phyloP scores from a whole-genome alignment of 2,797 vertebrate species.

The Pseudochromis fuscus region DNA sequence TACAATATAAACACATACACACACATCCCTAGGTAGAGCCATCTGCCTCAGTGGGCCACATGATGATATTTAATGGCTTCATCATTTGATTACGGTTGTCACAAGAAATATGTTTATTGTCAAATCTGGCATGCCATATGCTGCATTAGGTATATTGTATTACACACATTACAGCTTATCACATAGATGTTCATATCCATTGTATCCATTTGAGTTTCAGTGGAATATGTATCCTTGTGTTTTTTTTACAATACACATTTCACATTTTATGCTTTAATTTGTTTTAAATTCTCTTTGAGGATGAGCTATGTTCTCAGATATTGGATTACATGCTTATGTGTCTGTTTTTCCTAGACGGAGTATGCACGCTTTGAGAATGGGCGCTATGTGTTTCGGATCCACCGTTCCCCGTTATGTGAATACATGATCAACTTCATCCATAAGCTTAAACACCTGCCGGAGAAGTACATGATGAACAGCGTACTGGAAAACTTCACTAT shows the following conservation, averaged over 20 bases:
- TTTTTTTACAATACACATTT: conserved; percentile 28
- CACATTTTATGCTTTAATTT: conserved; percentile 33
- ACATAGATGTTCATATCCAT: conserved; percentile 54
- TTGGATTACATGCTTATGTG: conserved; percentile 7
- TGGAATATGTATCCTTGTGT: conserved; percentile 31
- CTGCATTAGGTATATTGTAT: conserved; percentile 77
- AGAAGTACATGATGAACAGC: conserved; percentile 99
- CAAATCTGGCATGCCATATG: conserved; percentile 68
- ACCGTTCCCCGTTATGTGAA: conserved; percentile 95
- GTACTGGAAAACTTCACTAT: conserved; percentile 99
- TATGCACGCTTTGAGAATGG: conserved; percentile 93
- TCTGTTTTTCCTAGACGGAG: conserved; percentile 87
- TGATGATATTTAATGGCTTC: conserved; percentile 75
- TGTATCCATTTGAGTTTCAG: conserved; percentile 53
- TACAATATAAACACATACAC: conserved; percentile 75
- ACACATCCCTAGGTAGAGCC: conserved; percentile 67
- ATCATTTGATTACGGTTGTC: conserved; percentile 81
- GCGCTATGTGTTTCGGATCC: conserved; percentile 93
- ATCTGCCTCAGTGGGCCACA: conserved; percentile 69
- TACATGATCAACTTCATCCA: conserved; percentile 99
- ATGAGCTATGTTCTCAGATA: conserved; percentile 25
- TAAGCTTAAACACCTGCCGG: conserved; percentile 96
- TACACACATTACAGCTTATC: conserved; percentile 72
- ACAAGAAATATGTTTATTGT: conserved; percentile 80
- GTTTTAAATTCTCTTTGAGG: conserved; percentile 43